Evolutionary conservation across 2,797 vertebrate genomes (phyloP), one percentile per base, ranked within the genome.

Genomic region (Sebastes cheni): DNA sequence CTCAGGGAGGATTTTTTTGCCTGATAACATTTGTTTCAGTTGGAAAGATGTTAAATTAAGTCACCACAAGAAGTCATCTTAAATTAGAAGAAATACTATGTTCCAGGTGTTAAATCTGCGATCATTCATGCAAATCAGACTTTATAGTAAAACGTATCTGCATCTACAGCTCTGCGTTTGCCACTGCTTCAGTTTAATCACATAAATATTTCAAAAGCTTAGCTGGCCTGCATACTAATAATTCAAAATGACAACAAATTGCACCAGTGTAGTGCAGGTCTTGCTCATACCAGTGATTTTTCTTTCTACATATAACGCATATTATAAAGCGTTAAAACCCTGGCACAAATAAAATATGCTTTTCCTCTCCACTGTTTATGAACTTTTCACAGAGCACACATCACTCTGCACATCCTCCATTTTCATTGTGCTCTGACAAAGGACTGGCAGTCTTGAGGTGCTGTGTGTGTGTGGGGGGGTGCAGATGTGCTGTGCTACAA

Each of bases 401-500:
- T 67, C 67, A 69, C 54, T 69, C 58, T 34, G 54, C 54, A 66
- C 50, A 80, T 67, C 58, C 69, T 69, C 10, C 64, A 66, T 67
- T 83, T 89, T 72, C 36, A 77, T 4, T 82, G 56, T 74, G 72
- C 73, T 86, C 71, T 79, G 71, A 91, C 86, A 90, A 91, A 91
- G 76, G 75, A 54, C 65, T 88, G 72, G 81, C 83, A 83, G 77
- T 78, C 59, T 74, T 5, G 61, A 79, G 67, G 34, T 77, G 83
- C 69, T 82, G 69, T 73, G 74, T 84, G 82, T 58, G 60, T 81
- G 29, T 84, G 84, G 61, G 32, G 56, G 6, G 76, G 70, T 81
- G 79, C 85, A 86, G 88, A 90, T 91, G 88, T 89, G 66, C 75
- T 79, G 56, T 79, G 72, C 73, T 82, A 74, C 80, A 82, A 86